Conservation (phyloP, 2,797 vertebrate species). For the Pseudopleuronectes americanus region DNA sequence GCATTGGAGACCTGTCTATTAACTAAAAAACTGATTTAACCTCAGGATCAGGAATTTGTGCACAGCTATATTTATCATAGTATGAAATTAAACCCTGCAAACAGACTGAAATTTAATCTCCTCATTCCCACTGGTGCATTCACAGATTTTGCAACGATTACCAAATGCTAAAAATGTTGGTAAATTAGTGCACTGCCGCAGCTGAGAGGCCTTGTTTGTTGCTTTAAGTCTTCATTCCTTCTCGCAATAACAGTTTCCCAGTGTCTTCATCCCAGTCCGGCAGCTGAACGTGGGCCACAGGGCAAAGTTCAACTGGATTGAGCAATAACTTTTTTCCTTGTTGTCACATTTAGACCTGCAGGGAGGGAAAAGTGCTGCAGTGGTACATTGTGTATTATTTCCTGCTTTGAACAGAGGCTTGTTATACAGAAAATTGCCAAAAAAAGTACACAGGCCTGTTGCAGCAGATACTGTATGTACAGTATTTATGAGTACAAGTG, state of each 20-base stretch:
- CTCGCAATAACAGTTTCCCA: not conserved
- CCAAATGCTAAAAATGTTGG: not conserved
- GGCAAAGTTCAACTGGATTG: conserved; percentile 61
- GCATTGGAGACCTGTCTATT: not conserved
- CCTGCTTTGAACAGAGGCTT: not conserved
- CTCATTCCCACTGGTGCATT: not conserved
- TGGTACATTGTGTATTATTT: not conserved
- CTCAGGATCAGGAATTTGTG: not conserved
- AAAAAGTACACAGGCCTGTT: not conserved
- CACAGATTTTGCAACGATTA: not conserved
- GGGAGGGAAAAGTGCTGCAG: conserved; percentile 14
- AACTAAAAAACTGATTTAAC: not conserved
- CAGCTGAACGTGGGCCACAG: conserved; percentile 37
- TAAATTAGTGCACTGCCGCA: not conserved
- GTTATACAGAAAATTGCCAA: not conserved
- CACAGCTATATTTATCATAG: not conserved
- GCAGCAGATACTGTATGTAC: not conserved
- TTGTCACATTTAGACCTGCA: conserved; percentile 26
- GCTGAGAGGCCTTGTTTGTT: not conserved
- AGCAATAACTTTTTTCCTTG: conserved; percentile 26
- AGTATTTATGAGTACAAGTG: not conserved
- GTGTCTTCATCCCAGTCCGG: conserved; percentile 13
- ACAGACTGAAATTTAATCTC: not conserved
- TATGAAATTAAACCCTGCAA: not conserved
- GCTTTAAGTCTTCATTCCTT: not conserved